A percentile compares a stretch with the other conserved stretches of the same genome.
phyloP scores from a whole-genome alignment of 2,797 vertebrate species.

The Pagetopsis macropterus region DNA sequence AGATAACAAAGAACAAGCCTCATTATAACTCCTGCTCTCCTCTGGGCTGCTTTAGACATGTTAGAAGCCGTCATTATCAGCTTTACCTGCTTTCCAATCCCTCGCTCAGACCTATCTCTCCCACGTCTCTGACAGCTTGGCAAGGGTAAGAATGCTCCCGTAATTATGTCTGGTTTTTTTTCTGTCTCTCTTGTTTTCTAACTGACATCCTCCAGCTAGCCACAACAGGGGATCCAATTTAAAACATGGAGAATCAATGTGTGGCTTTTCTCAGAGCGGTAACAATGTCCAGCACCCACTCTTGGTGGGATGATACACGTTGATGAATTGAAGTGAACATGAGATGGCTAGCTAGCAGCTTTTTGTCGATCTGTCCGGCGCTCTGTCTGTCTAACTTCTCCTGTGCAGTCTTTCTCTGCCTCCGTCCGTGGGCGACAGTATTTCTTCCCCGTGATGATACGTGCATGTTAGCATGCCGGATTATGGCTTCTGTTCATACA shows the following conservation, averaged over 20 bases:
- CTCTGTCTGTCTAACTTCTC: not conserved
- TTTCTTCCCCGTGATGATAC: conserved; percentile 31
- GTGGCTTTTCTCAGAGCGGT: conserved; percentile 29
- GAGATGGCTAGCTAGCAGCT: not conserved
- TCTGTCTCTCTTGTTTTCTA: conserved; percentile 28
- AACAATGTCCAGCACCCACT: conserved; percentile 36
- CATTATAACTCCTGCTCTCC: conserved; percentile 47
- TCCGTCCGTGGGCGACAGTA: conserved; percentile 36
- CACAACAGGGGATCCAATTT: conserved; percentile 48
- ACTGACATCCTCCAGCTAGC: conserved; percentile 40
- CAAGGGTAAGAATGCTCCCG: conserved; percentile 21
- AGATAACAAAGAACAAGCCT: conserved; percentile 52
- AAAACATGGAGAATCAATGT: conserved; percentile 35
- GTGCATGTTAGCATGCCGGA: conserved; percentile 58
- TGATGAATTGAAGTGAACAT: conserved; percentile 16
- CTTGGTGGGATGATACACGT: not conserved
- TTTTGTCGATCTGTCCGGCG: not conserved
- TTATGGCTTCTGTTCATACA: conserved; percentile 67
- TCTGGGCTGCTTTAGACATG: conserved; percentile 50
- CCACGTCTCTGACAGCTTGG: conserved; percentile 37
- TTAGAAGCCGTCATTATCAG: conserved; percentile 44
- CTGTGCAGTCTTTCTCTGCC: not conserved
- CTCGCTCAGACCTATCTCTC: conserved; percentile 14
- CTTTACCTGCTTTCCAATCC: conserved; percentile 38
- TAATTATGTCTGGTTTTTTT: conserved; percentile 42